Evolutionary conservation across 2,113 vertebrate species (phyloP), one percentile per base, ranked within the genome.

Genomic region (Camelus bactrianus): DNA sequence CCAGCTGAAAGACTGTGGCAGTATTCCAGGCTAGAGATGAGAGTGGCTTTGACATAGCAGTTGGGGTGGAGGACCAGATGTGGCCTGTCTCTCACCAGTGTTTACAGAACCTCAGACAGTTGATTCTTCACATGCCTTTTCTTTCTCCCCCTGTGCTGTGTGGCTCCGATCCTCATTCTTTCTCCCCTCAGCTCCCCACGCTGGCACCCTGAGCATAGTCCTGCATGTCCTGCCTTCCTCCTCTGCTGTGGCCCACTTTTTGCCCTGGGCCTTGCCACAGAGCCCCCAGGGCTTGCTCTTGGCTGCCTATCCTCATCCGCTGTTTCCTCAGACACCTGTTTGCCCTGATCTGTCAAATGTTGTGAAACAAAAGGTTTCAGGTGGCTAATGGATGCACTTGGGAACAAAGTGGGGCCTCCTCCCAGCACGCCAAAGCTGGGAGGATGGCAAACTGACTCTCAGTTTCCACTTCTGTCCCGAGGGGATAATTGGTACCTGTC

Each of bases 1-100:
- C 8, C 8, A 6, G 46, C 0, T 30, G 60, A 72, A 67, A 84
- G 64, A 35, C 50, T 58, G 52, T 20, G 48, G 60, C 5, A 16
- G 4, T 7, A 3, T 17, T 60, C 14, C 48, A 52, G 26, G 11
- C 26, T 10, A 6, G 30, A 50, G 28, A 26, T 0, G 19, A 24
- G 7, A 10, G n/a, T 35, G n/a, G 8, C 60, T 16, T 46, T 7
- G 3, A 48, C 9, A 0, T 0, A 28, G 28, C 13, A 2, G 7
- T 3, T 5, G 8, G 3, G 20, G 13, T 2, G 0, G 35, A 22
- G 16, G 14, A 67, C 20, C 4, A 0, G 5, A 2, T 20, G 65
- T 10, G 19, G 12, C 3, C 2, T 2, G 16, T 35, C n/a, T 48
- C 20, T 54, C 22, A 42, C 0, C 5, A 38, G 12, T 4, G 0